phyloP scores from a whole-genome alignment of 2,888 invertebrate genomes.

The Alcis repandata region DNA sequence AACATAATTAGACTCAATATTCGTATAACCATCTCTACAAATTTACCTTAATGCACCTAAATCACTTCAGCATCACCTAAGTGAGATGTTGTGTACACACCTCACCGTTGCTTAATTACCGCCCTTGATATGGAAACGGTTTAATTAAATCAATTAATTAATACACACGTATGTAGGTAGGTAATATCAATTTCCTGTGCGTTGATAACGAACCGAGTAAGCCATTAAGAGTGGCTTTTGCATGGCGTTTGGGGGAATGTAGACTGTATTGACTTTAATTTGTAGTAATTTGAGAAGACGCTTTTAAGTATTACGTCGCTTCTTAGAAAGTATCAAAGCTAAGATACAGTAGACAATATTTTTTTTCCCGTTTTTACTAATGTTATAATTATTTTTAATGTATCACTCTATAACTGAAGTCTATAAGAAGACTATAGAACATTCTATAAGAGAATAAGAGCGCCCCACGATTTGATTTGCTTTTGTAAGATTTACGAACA shows the following conservation, averaged over 20 bases:
- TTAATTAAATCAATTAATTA: slow-evolving; percentile 49
- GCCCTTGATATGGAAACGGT: slow-evolving; percentile 37
- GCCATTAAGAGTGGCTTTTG: slow-evolving; percentile 6
- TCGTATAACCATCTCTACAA: too few relatives aligned
- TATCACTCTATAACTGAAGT: too few relatives aligned
- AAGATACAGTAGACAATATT: not conserved
- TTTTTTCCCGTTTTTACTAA: too few relatives aligned
- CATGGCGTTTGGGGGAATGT: not conserved
- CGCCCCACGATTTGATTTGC: too few relatives aligned
- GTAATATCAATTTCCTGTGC: slow-evolving; percentile 39
- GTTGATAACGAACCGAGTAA: slow-evolving; percentile 27
- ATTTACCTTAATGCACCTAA: too few relatives aligned
- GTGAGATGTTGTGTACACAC: slow-evolving; percentile 46
- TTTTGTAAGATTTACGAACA: too few relatives aligned
- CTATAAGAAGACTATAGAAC: too few relatives aligned
- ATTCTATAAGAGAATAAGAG: too few relatives aligned
- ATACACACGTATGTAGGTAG: slow-evolving; percentile 37
- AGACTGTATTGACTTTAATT: not conserved
- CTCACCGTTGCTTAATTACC: slow-evolving; percentile 44
- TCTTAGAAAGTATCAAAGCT: not conserved
- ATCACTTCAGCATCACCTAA: slow-evolving; percentile 35
- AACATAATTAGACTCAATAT: too few relatives aligned
- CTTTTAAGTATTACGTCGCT: not conserved
- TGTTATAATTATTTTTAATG: too few relatives aligned
- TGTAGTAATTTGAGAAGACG: not conserved